Conservation (phyloP, 2,797 vertebrate species). For the Falco biarmicus region DNA sequence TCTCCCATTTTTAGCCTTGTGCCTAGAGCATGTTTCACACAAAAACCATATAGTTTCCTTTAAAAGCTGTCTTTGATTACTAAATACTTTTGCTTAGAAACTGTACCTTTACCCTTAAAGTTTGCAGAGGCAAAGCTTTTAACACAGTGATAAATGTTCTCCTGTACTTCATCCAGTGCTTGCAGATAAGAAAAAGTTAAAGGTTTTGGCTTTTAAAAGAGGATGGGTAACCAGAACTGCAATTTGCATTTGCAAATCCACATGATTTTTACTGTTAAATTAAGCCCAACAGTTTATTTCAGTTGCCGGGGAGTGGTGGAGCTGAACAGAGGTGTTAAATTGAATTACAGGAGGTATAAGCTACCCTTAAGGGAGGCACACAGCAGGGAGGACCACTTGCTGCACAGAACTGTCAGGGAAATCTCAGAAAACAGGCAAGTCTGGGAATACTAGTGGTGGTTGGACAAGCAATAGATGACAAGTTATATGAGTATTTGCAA, state of each 20-base stretch:
- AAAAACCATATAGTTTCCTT: not conserved
- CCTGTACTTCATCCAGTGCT: not conserved
- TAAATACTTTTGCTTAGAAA: slow-evolving; percentile 24
- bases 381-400: not conserved
- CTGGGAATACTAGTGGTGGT: not conserved
- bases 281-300: not conserved
- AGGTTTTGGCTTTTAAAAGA: not conserved
- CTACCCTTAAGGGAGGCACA: not conserved
- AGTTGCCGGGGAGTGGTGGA: not conserved
- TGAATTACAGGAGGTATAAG: not conserved
- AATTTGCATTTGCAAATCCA: not conserved
- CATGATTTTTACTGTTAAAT: not conserved
- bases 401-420: not conserved
- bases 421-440: not conserved
- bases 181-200: not conserved
- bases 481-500: not conserved
- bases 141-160: not conserved
- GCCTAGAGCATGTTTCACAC: not conserved
- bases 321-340: not conserved
- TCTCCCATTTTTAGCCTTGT: slow-evolving; percentile 2
- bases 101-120: not conserved
- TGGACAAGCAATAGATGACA: slow-evolving; percentile 34
- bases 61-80: slow-evolving; percentile 29
- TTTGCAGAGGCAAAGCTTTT: slow-evolving; percentile 12
- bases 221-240: not conserved